Percentiles rank a stretch among this genome's conserved stretches.
Conservation (phyloP, 2,797 vertebrate species). For the Sebastes diploproa region DNA sequence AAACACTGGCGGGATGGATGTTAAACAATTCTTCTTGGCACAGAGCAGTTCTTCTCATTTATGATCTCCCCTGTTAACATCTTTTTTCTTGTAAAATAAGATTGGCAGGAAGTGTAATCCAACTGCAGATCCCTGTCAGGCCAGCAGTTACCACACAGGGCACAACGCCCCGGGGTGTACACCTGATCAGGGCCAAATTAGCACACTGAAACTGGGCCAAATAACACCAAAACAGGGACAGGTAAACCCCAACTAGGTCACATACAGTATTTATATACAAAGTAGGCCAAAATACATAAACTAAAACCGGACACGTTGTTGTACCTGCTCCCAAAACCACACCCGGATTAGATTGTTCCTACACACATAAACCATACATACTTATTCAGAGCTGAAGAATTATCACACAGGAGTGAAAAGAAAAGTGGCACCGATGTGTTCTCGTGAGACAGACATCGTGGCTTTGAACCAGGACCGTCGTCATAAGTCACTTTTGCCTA, state of each 20-base stretch:
- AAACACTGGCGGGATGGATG: not conserved
- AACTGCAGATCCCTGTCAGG: conserved; percentile 12
- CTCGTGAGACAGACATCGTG: conserved; percentile 21
- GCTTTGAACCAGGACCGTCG: conserved; percentile 1
- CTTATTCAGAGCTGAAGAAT: conserved; percentile 15
- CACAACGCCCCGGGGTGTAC: not conserved
- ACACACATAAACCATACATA: not conserved
- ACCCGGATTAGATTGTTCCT: conserved; percentile 11
- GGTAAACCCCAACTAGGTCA: conserved; percentile 66
- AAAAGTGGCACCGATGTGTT: not conserved
- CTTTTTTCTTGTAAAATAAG: not conserved
- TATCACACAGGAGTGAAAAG: not conserved
- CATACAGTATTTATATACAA: conserved; percentile 68
- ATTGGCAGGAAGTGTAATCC: conserved; percentile 33
- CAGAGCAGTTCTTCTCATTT: not conserved
- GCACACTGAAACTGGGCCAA: conserved; percentile 52
- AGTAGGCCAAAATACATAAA: conserved; percentile 69
- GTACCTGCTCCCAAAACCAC: conserved; percentile 29
- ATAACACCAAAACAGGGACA: conserved; percentile 66
- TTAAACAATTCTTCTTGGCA: conserved; percentile 15
- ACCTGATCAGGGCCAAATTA: conserved; percentile 34
- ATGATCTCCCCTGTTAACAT: not conserved
- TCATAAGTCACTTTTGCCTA: conserved; percentile 2
- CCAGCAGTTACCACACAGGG: conserved; percentile 5
- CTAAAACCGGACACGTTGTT: conserved; percentile 28